Base-by-base conservation (phyloP, 2,888 invertebrate species). In the Phengaris alcon region DNA sequence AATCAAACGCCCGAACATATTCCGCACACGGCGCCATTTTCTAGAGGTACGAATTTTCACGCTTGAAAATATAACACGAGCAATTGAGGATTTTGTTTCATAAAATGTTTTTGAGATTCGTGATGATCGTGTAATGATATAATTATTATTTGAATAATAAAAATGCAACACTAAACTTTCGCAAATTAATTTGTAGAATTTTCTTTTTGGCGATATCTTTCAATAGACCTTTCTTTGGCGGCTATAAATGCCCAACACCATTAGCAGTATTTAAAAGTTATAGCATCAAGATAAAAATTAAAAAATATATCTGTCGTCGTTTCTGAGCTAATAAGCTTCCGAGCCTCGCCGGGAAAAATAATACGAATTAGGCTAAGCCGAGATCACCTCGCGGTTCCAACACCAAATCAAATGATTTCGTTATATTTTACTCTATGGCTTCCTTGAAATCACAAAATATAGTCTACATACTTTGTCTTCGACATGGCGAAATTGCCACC, bases 1-100 rank as follows among this genome's bases (percentile, higher is more conserved):
- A 72, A 72, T 72, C 72, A 72, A 22, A 70, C 51, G 51, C 72
- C 72, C 52, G 52, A 52, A 35, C 72, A 54, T 72, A 72, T 72
- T 13, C 52, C 35, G 35, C 72, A 72, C 22, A 44, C 72, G 72
- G 72, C 52, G 72, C 64, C 64, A 64, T 64, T 64, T 64, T 64
- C 64, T 64, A 5, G 12, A 64, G 35, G 12, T 35, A 64, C 64
- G 64, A 44, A 64, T 64, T 64, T 64, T 64, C 35, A 64, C 64
- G 35, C 64, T 64, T 6, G 35, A 35, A 35, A 35, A 35, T 35
- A 35, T 4, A 35, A 35, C 35, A 35, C 4, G 35, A 35, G 35
- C 35, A 35, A 35, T 35, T 35, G 2, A 35, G 35, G 35, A 3
- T 35, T 35, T 35, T 35, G 35, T 35, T 35, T 35, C 35, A 35